Percentiles rank a stretch among this genome's conserved stretches.
Conservation (phyloP, 1,140 invertebrate genomes). For the Xylocopa sonorina region DNA sequence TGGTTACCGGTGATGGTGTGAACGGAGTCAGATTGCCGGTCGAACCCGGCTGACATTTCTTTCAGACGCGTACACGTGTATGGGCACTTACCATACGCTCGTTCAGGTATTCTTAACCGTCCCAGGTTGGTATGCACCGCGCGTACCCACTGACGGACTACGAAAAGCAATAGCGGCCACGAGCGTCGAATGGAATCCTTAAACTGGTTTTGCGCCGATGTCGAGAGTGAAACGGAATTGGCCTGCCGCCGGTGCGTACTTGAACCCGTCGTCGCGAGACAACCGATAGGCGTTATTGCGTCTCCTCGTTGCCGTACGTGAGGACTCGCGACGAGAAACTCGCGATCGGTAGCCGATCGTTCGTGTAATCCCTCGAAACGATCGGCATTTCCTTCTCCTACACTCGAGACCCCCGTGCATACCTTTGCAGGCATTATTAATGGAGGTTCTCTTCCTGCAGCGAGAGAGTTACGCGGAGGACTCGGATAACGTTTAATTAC, state of each 20-base stretch:
- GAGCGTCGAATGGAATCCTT: constrained; percentile 59
- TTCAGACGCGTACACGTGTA: too few relatives aligned
- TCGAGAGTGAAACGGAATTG: constrained; percentile 64
- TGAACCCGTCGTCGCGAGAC: constrained; percentile 21
- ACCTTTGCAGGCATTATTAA: too few relatives aligned
- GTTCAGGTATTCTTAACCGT: constrained; percentile 62
- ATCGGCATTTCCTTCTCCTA: background rate
- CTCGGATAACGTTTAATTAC: too few relatives aligned
- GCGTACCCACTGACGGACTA: constrained; percentile 64
- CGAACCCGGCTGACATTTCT: constrained; percentile 47
- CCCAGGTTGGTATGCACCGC: constrained; percentile 60
- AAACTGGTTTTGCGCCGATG: constrained; percentile 47
- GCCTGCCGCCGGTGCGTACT: constrained; percentile 14
- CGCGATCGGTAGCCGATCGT: constrained; percentile 15
- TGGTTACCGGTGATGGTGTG: too few relatives aligned
- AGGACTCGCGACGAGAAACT: constrained; percentile 19
- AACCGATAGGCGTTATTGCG: constrained; percentile 59
- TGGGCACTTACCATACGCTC: too few relatives aligned
- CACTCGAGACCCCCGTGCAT: too few relatives aligned
- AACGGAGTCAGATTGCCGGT: background rate
- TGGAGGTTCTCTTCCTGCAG: too few relatives aligned
- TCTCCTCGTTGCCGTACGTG: constrained; percentile 27
- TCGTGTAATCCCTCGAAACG: background rate
- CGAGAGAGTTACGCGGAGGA: too few relatives aligned
- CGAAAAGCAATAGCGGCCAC: constrained; percentile 66